A percentile compares a stretch with the other conserved stretches of the same genome.
These are phyloP conservation scores for Ptilodon capucinus DNA, from an alignment of 2,888 invertebrate species.

Conservation along the genomic window DNA sequence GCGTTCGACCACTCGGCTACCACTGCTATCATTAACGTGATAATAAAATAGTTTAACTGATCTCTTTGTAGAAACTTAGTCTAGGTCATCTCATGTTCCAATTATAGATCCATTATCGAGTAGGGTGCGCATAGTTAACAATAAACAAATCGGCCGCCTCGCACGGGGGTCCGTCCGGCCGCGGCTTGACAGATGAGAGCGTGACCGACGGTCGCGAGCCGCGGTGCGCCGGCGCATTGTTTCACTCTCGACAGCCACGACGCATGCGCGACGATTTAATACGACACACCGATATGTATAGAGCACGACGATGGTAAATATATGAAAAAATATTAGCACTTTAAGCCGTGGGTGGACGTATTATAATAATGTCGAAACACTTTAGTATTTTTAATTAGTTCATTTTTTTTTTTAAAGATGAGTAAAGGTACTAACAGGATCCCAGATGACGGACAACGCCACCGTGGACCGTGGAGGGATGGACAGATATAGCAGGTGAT, in stretches of 20 bases:
- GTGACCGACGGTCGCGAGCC: conserved; percentile 41
- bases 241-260: conserved; percentile 39
- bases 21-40: too few species aligned
- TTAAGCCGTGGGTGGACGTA: neutral
- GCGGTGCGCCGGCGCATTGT: conserved; percentile 37
- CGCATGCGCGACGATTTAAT: conserved; percentile 40
- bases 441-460: too few species aligned
- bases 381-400: neutral
- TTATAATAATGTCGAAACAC: neutral
- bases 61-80: too few species aligned
- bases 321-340: conserved; percentile 31
- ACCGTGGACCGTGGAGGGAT: too few species aligned
- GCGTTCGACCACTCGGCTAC: too few species aligned
- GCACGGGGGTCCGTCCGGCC: conserved; percentile 43
- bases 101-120: neutral
- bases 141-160: conserved; percentile 11
- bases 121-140: neutral
- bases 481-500: too few species aligned
- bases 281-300: conserved; percentile 34
- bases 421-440: too few species aligned
- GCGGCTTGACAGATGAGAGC: conserved; percentile 52
- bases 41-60: too few species aligned
- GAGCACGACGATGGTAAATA: conserved; percentile 31
- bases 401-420: too few species aligned
- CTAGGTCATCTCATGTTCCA: too few species aligned